A percentile compares a stretch with the other conserved stretches of the same genome.
Evolutionary conservation across 2,888 invertebrate species (phyloP).

Genomic region (Agrenia bidenticulata): DNA sequence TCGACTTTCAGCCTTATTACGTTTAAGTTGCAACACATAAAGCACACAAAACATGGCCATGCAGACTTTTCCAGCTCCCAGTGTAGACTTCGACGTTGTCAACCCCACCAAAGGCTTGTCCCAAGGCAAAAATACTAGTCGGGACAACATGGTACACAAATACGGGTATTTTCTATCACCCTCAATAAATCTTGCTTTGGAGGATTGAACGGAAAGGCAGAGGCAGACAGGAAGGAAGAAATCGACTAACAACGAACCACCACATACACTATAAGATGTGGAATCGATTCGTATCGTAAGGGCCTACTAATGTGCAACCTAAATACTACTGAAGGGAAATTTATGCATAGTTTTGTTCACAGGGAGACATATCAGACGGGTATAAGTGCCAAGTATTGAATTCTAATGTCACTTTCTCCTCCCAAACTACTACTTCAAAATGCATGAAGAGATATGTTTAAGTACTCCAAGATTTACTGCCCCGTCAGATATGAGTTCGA

Average conservation of each 20-base stretch:
- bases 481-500: no score
- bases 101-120: no score
- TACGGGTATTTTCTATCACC: slow-evolving; percentile 27
- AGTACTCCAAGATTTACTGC: background rate
- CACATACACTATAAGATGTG: no score
- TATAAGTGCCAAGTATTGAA: slow-evolving; percentile 17
- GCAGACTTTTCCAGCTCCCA: background rate
- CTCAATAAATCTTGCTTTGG: slow-evolving; percentile 35
- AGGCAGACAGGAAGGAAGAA: slow-evolving; percentile 31
- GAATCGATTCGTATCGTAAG: no score
- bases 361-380: no score
- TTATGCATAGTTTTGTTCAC: slow-evolving; percentile 9
- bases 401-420: slow-evolving; percentile 5
- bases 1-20: slow-evolving; percentile 35
- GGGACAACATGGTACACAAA: slow-evolving; percentile 5
- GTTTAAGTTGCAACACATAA: slow-evolving; percentile 13
- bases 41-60: no score
- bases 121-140: no score
- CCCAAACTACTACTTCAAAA: no score
- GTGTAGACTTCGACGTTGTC: slow-evolving; percentile 3
- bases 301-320: slow-evolving; percentile 12
- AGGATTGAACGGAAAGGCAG: slow-evolving; percentile 35
- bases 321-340: slow-evolving; percentile 3
- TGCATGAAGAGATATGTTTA: slow-evolving; percentile 10
- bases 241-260: slow-evolving; percentile 25